Conservation (phyloP, 2,888 invertebrate genomes). For the Geotrupes spiniger region DNA sequence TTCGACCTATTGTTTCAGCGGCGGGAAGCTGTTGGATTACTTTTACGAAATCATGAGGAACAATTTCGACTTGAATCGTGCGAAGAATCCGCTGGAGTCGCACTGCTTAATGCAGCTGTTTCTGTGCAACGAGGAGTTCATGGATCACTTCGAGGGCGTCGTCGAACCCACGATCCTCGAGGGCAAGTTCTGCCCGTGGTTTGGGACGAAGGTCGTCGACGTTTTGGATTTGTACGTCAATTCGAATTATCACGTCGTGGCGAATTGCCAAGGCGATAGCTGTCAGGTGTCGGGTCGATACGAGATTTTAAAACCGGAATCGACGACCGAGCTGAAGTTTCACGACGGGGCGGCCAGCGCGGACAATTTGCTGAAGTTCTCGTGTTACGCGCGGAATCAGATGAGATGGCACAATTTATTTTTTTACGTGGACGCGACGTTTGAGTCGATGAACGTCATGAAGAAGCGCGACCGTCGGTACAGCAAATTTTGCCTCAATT, state of each 20-base stretch:
- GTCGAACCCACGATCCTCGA: conserved; percentile 20
- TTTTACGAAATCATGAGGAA: conserved; percentile 17
- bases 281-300: conserved; percentile 19
- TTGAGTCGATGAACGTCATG: conserved; percentile 11
- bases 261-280: conserved; percentile 14
- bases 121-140: conserved; percentile 20
- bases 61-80: conserved; percentile 10
- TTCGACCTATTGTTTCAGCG: conserved; percentile 19
- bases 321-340: conserved; percentile 14
- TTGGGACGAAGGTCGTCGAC: conserved; percentile 22
- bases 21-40: conserved; percentile 20
- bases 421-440: conserved; percentile 17
- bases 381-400: conserved; percentile 22
- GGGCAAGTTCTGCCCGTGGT: conserved; percentile 14
- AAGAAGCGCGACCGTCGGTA: conserved; percentile 13
- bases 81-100: conserved; percentile 16
- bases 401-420: conserved; percentile 24
- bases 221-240: conserved; percentile 21
- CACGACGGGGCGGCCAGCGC: conserved; percentile 4
- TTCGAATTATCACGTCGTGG: conserved; percentile 22
- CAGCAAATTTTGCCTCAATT: conserved; percentile 22
- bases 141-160: conserved; percentile 24
- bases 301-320: conserved; percentile 20
- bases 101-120: conserved; percentile 16
- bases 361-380: conserved; percentile 10